Percentiles rank a stretch among this genome's conserved stretches.
phyloP scores from a whole-genome alignment of 2,888 invertebrate species.

The Coelopa pilipes region DNA sequence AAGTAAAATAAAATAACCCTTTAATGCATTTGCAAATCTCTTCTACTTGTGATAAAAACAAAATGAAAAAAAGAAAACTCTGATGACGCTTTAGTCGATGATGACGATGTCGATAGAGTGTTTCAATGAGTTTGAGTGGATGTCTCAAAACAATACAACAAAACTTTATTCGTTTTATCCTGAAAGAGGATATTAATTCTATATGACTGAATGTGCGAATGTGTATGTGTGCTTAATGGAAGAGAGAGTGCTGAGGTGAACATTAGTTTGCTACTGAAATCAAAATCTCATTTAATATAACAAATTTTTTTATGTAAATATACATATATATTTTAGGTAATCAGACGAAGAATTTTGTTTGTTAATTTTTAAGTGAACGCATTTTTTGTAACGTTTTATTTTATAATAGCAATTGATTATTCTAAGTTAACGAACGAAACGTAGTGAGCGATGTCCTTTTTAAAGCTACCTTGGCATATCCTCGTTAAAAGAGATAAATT shows the following conservation, averaged over 20 bases:
- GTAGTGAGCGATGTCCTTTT: background rate
- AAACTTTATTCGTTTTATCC: too few relatives aligned
- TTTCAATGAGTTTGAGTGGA: too few relatives aligned
- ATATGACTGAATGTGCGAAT: background rate
- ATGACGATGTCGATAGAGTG: too few relatives aligned
- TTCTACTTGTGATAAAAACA: too few relatives aligned
- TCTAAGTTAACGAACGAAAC: too few relatives aligned
- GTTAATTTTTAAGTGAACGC: conserved; percentile 3
- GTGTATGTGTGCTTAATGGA: background rate
- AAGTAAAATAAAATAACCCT: too few relatives aligned
- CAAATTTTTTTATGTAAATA: background rate
- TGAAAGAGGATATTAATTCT: too few relatives aligned
- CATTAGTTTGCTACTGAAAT: background rate
- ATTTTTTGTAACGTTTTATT: conserved; percentile 18
- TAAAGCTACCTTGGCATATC: conserved; percentile 22
- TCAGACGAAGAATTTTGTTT: background rate
- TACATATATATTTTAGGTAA: background rate
- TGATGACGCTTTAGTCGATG: too few relatives aligned
- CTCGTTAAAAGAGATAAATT: background rate
- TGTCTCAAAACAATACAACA: too few relatives aligned
- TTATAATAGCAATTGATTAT: background rate
- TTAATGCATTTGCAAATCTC: too few relatives aligned
- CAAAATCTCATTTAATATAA: conserved; percentile 7
- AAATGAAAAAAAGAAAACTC: too few relatives aligned
- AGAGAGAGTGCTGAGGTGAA: background rate